These are phyloP conservation scores for Nesogale talazaci DNA, from an alignment of 2,113 vertebrate species.

Conservation along the genomic window DNA sequence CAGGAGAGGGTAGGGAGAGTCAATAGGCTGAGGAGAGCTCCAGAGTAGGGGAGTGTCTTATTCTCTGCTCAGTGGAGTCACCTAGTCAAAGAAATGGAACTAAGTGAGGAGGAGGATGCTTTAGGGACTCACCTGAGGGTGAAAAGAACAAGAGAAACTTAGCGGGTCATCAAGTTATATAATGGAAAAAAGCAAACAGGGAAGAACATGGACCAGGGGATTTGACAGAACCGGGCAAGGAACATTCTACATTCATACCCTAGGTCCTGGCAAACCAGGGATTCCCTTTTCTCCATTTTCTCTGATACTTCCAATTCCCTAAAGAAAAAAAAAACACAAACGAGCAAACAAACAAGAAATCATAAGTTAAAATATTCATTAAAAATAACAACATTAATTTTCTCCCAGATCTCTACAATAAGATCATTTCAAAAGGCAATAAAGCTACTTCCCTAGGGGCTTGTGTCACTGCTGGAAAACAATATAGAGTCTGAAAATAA, in stretches of 20 bases:
- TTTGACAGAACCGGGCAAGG: not conserved
- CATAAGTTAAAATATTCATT: slow-evolving; percentile 25
- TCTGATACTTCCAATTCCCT: slow-evolving; percentile 89
- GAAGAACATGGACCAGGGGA: slow-evolving; percentile 23
- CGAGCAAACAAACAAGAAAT: slow-evolving; percentile 2
- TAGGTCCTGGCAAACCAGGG: slow-evolving; percentile 91
- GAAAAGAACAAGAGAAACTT: slow-evolving; percentile 56
- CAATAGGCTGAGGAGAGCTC: not conserved
- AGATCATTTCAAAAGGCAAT: not conserved
- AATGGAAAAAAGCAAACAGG: slow-evolving; percentile 12
- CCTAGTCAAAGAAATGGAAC: slow-evolving; percentile 18
- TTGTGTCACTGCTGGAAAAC: not conserved
- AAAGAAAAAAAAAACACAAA: slow-evolving; percentile 60
- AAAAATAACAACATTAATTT: not conserved
- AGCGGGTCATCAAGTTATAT: not conserved
- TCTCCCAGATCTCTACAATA: slow-evolving; percentile 31
- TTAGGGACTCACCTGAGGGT: not conserved
- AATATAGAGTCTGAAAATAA: not conserved
- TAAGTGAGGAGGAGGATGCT: not conserved
- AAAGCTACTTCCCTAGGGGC: not conserved
- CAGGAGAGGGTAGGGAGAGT: slow-evolving; percentile 26
- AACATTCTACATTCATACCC: slow-evolving; percentile 88
- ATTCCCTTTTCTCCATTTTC: slow-evolving; percentile 95
- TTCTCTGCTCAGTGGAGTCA: slow-evolving; percentile 25
- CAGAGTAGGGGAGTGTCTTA: not conserved